phyloP scores from a whole-genome alignment of 2,113 vertebrate species.

The Neolamprologus brichardi region DNA sequence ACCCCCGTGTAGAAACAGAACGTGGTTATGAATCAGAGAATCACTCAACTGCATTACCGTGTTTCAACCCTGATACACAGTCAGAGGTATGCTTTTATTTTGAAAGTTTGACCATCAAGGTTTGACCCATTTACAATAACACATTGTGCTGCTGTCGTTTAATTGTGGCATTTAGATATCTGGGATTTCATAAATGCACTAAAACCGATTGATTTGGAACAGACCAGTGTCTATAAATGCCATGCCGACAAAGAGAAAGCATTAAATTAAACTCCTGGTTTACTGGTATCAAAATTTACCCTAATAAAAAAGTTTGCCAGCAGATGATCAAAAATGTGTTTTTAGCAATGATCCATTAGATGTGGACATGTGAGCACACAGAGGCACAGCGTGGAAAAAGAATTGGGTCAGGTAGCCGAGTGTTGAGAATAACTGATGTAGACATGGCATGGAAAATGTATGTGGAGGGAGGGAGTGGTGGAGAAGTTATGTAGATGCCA shows the following conservation, averaged over 20 bases:
- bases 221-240: neutral
- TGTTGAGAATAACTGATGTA: conserved; percentile 5
- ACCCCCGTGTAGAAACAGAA: neutral
- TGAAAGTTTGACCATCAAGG: neutral
- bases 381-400: conserved; percentile 9
- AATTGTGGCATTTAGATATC: neutral
- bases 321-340: neutral
- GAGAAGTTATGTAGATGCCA: conserved; percentile 45
- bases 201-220: neutral
- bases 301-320: neutral
- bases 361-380: neutral
- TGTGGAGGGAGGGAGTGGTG: neutral
- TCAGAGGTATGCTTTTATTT: conserved; percentile 54
- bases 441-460: conserved; percentile 52
- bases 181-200: neutral
- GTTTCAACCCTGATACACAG: neutral
- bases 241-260: neutral
- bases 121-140: neutral
- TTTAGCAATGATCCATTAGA: conserved; percentile 7
- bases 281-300: neutral
- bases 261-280: neutral
- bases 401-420: conserved; percentile 24
- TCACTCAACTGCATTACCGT: neutral
- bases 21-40: conserved; percentile 1
- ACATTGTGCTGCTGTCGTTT: neutral